These are phyloP conservation scores for Phycodurus eques DNA, from an alignment of 2,113 vertebrate genomes.

Conservation along the genomic window DNA sequence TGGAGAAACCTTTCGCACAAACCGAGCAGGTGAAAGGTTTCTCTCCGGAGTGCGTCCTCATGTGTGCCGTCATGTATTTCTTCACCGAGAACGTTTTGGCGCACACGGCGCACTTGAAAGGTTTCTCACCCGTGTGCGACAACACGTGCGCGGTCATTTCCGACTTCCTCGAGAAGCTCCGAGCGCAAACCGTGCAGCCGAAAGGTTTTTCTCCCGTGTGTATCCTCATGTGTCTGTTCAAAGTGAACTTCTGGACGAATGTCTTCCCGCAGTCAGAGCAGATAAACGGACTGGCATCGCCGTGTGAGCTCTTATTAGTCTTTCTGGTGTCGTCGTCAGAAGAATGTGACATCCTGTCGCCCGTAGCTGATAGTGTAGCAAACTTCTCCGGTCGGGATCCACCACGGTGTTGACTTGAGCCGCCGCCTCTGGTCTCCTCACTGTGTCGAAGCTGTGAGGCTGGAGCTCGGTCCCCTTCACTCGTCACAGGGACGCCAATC, in stretches of 20 bases:
- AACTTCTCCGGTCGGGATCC: neutral
- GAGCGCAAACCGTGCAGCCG: neutral
- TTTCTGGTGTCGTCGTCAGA: neutral
- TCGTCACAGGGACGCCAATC: neutral
- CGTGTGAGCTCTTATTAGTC: neutral
- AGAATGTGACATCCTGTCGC: neutral
- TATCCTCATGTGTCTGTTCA: neutral
- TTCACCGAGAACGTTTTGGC: neutral
- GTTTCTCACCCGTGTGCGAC: neutral
- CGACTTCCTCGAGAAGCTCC: neutral
- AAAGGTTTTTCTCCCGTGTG: neutral
- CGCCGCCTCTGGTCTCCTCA: neutral
- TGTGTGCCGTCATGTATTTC: neutral
- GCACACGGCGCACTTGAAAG: neutral
- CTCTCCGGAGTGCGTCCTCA: neutral
- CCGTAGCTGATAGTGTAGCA: neutral
- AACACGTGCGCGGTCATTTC: neutral
- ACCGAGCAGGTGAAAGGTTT: neutral
- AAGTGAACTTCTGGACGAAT: neutral
- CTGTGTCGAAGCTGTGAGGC: neutral
- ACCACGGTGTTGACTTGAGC: neutral
- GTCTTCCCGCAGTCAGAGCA: neutral
- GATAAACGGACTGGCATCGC: neutral
- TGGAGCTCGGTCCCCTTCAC: neutral
- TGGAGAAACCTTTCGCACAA: neutral